Evolutionary conservation across 2,113 vertebrate species (phyloP).

Genomic region (Xerus inauris): DNA sequence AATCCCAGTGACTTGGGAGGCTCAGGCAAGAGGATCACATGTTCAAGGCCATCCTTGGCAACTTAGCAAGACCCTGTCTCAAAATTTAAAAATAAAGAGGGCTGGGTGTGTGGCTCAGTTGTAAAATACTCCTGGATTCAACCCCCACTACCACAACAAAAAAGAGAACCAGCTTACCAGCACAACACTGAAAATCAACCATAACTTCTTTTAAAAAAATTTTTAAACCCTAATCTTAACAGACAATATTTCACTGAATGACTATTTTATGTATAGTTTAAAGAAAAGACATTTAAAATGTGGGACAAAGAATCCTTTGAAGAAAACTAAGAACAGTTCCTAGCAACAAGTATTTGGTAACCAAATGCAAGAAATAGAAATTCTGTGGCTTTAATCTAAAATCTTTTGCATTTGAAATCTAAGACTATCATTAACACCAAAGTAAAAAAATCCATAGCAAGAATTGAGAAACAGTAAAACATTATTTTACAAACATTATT

Average conservation of each 20-base stretch:
- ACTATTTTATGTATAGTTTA: conserved; percentile 1
- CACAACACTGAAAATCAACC: background rate
- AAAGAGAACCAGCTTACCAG: background rate
- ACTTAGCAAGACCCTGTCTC: no score
- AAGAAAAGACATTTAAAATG: conserved; percentile 24
- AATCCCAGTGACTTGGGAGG: no score
- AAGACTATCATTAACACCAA: conserved; percentile 37
- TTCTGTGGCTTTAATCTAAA: background rate
- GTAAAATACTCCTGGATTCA: no score
- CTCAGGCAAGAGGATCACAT: no score
- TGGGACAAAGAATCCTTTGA: conserved; percentile 9
- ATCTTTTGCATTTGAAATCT: conserved; percentile 23
- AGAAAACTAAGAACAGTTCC: background rate
- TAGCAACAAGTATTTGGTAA: conserved; percentile 15
- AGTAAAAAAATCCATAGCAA: no score
- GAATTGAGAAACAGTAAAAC: no score
- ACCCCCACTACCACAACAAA: no score
- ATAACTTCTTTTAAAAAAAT: conserved; percentile 20
- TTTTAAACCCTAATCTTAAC: background rate
- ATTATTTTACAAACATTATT: conserved; percentile 53
- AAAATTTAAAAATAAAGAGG: no score
- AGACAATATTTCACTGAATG: conserved; percentile 13
- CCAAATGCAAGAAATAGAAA: conserved; percentile 27
- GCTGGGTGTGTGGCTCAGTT: no score
- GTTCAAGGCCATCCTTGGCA: no score